A percentile compares a stretch with the other conserved stretches of the same genome.
Evolutionary conservation across 2,888 invertebrate species (phyloP).

Genomic region (Eupithecia pulchellata): DNA sequence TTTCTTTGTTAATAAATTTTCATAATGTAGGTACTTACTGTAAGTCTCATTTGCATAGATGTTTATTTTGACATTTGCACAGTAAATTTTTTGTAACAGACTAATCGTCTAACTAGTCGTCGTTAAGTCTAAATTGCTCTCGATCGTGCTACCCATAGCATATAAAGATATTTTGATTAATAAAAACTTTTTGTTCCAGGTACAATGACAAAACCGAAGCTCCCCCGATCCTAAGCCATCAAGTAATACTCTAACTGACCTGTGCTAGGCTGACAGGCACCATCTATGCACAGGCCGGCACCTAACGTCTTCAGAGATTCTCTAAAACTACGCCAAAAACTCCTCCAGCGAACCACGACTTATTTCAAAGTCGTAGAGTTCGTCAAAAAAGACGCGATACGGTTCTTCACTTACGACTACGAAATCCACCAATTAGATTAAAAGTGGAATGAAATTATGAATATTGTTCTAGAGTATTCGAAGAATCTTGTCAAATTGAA

Average conservation of each 20-base stretch:
- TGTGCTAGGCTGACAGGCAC: slow-evolving; percentile 3
- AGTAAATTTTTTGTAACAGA: no score
- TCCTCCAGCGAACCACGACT: slow-evolving; percentile 73
- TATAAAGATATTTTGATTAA: no score
- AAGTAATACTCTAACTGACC: slow-evolving; percentile 19
- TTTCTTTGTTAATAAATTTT: no score
- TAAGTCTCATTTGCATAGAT: no score
- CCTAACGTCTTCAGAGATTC: slow-evolving; percentile 77
- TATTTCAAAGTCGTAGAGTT: slow-evolving; percentile 80
- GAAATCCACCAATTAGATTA: slow-evolving; percentile 69
- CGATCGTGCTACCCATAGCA: no score
- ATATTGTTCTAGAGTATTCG: slow-evolving; percentile 69
- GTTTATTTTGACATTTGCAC: no score
- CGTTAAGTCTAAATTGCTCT: no score
- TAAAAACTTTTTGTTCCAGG: slow-evolving; percentile 25
- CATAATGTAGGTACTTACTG: no score
- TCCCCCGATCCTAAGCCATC: neutral
- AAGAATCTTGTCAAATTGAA: slow-evolving; percentile 80
- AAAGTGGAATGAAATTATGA: slow-evolving; percentile 76
- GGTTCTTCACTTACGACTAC: slow-evolving; percentile 78
- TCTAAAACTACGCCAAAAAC: slow-evolving; percentile 76
- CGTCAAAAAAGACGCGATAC: slow-evolving; percentile 82
- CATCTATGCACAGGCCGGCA: slow-evolving; percentile 78
- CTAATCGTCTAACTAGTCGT: no score
- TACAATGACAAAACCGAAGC: slow-evolving; percentile 22